phyloP scores from a whole-genome alignment of 2,113 vertebrate species.

The Callopanchax toddi region DNA sequence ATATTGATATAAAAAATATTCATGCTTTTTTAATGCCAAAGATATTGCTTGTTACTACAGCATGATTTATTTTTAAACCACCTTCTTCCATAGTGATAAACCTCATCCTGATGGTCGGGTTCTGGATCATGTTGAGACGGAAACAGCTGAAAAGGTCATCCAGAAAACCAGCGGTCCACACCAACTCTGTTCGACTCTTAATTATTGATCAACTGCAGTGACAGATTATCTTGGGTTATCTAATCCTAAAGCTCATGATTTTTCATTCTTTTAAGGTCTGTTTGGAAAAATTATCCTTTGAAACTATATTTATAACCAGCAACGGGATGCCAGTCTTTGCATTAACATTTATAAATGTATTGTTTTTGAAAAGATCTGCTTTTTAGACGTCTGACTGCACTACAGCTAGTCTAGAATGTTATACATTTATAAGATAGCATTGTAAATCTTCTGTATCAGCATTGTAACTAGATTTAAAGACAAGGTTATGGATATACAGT shows the following conservation, averaged over 20 bases:
- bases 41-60: neutral
- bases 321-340: neutral
- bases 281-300: no score
- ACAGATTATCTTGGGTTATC: neutral
- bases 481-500: neutral
- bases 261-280: neutral
- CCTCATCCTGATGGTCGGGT: conserved; percentile 45
- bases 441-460: conserved; percentile 19
- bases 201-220: conserved; percentile 34
- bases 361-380: conserved; percentile 17
- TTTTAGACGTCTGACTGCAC: conserved; percentile 5
- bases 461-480: conserved; percentile 28
- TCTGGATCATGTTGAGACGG: conserved; percentile 51
- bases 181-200: neutral
- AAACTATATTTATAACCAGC: neutral
- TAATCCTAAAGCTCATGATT: neutral
- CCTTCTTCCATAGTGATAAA: conserved; percentile 38
- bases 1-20: no score
- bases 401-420: neutral
- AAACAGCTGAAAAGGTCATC: conserved; percentile 24
- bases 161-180: conserved; percentile 13
- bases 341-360: conserved; percentile 49
- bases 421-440: conserved; percentile 5
- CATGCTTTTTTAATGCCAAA: neutral
- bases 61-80: neutral